phyloP scores from a whole-genome alignment of 1,140 invertebrate species.

The Drosophila insularis region DNA sequence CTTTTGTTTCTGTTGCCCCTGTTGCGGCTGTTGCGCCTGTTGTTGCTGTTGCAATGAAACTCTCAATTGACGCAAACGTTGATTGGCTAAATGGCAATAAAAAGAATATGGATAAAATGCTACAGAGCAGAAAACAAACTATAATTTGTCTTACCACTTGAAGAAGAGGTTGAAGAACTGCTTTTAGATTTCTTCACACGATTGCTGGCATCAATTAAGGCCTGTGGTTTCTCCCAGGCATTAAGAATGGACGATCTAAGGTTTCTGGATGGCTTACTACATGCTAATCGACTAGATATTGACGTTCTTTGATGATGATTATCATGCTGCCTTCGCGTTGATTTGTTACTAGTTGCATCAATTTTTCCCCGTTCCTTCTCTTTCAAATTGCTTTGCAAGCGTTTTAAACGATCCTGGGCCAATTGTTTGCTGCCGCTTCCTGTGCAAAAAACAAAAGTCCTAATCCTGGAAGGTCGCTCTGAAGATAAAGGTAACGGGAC shows the following conservation, averaged over 20 bases:
- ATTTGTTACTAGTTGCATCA: background rate
- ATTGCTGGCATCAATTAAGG: constrained; percentile 60
- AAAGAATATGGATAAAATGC: background rate
- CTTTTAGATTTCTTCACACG: background rate
- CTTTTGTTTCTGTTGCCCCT: background rate
- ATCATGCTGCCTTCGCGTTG: constrained; percentile 7
- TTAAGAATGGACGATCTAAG: background rate
- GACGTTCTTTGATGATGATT: background rate
- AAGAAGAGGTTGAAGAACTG: background rate
- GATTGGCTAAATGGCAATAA: constrained; percentile 32
- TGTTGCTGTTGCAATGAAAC: constrained; percentile 29
- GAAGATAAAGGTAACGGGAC: background rate
- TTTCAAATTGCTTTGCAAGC: constrained; percentile 60
- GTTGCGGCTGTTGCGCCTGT: constrained; percentile 1
- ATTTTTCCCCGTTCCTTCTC: constrained; percentile 13
- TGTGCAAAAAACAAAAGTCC: background rate
- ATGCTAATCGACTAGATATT: background rate
- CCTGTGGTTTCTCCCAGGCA: constrained; percentile 60
- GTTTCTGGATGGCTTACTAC: background rate
- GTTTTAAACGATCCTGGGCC: constrained; percentile 69
- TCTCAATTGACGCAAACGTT: constrained; percentile 35
- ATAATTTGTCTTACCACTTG: constrained; percentile 39
- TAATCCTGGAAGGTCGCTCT: background rate
- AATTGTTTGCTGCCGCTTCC: constrained; percentile 28
- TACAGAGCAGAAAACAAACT: too few species aligned